phyloP scores from a whole-genome alignment of 2,888 invertebrate genomes.

The Tricholauxania praeusta region DNA sequence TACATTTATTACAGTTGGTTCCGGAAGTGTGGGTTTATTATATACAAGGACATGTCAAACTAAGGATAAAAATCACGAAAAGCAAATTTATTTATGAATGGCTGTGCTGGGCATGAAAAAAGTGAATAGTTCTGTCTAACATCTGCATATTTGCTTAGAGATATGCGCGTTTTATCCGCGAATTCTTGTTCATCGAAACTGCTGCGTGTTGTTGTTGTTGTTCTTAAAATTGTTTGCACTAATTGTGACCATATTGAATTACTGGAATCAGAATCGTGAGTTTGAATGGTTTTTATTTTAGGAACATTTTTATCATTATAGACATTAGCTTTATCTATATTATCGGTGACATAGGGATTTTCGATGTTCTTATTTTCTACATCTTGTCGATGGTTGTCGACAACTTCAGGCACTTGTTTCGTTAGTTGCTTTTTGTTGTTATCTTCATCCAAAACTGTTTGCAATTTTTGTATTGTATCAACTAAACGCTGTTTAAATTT shows the following conservation, averaged over 20 bases:
- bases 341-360: background rate
- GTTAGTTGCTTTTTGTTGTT: constrained; percentile 32
- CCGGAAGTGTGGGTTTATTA: too few species aligned
- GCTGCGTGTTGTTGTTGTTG: constrained; percentile 69
- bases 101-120: constrained; percentile 83
- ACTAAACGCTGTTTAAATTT: constrained; percentile 60
- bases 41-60: background rate
- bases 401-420: constrained; percentile 13
- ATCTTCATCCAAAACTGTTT: constrained; percentile 47
- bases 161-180: constrained; percentile 73
- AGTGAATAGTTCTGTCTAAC: constrained; percentile 75
- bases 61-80: constrained; percentile 61
- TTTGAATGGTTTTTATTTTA: background rate
- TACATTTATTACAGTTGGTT: too few species aligned
- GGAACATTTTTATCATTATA: constrained; percentile 35
- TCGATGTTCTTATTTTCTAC: constrained; percentile 2
- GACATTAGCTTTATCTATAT: background rate
- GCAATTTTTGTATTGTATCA: constrained; percentile 60
- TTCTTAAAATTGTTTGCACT: constrained; percentile 72
- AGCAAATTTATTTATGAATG: constrained; percentile 59
- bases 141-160: constrained; percentile 74
- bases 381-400: background rate
- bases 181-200: constrained; percentile 76
- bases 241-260: constrained; percentile 70
- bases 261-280: constrained; percentile 31